Conservation (phyloP, 2,888 invertebrate species). For the Drosophila rellima region DNA sequence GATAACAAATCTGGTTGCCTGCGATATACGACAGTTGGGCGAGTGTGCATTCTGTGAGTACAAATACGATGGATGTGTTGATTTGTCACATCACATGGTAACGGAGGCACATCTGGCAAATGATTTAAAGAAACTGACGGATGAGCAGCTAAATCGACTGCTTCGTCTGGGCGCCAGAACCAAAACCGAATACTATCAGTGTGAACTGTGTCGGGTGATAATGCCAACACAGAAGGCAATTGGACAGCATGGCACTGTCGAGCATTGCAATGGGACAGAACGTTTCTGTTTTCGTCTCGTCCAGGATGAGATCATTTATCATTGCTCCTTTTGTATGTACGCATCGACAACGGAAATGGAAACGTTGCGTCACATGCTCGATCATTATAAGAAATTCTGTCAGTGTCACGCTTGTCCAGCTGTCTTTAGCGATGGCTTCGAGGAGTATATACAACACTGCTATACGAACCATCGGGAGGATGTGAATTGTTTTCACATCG, state of each 20-base stretch:
- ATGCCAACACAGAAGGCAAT: conserved; percentile 70
- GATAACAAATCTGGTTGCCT: conserved; percentile 83
- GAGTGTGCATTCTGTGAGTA: conserved; percentile 77
- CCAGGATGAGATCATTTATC: conserved; percentile 84
- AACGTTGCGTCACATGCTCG: conserved; percentile 85
- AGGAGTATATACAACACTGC: conserved; percentile 80
- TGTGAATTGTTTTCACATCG: conserved; percentile 55
- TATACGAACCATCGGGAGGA: conserved; percentile 65
- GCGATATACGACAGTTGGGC: conserved; percentile 58
- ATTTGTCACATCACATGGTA: conserved; percentile 62
- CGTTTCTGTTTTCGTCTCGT: conserved; percentile 70
- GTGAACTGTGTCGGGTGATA: conserved; percentile 74
- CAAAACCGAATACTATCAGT: conserved; percentile 71
- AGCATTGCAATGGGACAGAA: conserved; percentile 54
- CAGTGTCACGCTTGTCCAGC: conserved; percentile 68
- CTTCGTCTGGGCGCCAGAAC: conserved; percentile 43
- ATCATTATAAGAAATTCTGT: conserved; percentile 75
- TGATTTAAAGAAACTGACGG: conserved; percentile 70
- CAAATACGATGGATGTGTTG: conserved; percentile 30
- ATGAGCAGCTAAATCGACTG: conserved; percentile 52
- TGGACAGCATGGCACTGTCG: conserved; percentile 64
- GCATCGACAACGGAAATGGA: conserved; percentile 81
- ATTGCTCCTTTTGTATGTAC: conserved; percentile 86
- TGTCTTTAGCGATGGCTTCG: conserved; percentile 55
- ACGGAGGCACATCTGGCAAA: conserved; percentile 64